Percentiles rank a stretch among this genome's conserved stretches.
Evolutionary conservation across 2,888 invertebrate genomes (phyloP).

Genomic region (Pyrocoelia pectoralis): DNA sequence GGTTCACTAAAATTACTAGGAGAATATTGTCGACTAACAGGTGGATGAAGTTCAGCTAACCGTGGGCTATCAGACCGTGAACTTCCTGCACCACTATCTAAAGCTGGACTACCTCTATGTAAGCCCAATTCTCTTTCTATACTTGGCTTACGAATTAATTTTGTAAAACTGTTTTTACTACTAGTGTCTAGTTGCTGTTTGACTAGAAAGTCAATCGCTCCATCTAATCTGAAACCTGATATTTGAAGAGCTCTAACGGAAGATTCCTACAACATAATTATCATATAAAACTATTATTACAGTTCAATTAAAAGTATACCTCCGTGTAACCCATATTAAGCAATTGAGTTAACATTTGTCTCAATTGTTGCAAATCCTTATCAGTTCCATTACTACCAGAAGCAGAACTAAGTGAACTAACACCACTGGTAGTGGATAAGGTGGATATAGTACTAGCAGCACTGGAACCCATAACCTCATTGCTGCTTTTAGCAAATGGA

Average conservation of each 20-base stretch:
- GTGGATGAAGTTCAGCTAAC: slow-evolving; percentile 70
- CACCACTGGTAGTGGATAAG: slow-evolving; percentile 68
- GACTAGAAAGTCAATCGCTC: slow-evolving; percentile 72
- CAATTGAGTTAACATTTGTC: slow-evolving; percentile 72
- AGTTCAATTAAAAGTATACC: slow-evolving; percentile 60
- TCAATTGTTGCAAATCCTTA: slow-evolving; percentile 70
- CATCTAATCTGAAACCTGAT: slow-evolving; percentile 74
- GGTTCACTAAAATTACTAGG: slow-evolving; percentile 67
- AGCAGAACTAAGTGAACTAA: slow-evolving; percentile 67
- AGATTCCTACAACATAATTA: slow-evolving; percentile 65
- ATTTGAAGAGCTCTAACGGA: slow-evolving; percentile 74
- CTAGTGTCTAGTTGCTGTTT: slow-evolving; percentile 69
- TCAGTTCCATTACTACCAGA: slow-evolving; percentile 62
- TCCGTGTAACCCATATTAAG: slow-evolving; percentile 78
- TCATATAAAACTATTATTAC: neutral
- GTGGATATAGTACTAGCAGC: slow-evolving; percentile 78
- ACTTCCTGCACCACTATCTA: slow-evolving; percentile 88
- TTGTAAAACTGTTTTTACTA: slow-evolving; percentile 63
- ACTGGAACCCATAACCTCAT: slow-evolving; percentile 72
- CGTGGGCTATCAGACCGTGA: slow-evolving; percentile 90
- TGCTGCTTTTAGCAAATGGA: slow-evolving; percentile 78
- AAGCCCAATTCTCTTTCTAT: slow-evolving; percentile 82
- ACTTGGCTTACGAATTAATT: slow-evolving; percentile 87
- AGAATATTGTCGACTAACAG: slow-evolving; percentile 76
- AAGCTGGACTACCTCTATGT: slow-evolving; percentile 84